These are phyloP conservation scores for Chloroclystis v-ata DNA, from an alignment of 2,888 invertebrate genomes.

Conservation along the genomic window DNA sequence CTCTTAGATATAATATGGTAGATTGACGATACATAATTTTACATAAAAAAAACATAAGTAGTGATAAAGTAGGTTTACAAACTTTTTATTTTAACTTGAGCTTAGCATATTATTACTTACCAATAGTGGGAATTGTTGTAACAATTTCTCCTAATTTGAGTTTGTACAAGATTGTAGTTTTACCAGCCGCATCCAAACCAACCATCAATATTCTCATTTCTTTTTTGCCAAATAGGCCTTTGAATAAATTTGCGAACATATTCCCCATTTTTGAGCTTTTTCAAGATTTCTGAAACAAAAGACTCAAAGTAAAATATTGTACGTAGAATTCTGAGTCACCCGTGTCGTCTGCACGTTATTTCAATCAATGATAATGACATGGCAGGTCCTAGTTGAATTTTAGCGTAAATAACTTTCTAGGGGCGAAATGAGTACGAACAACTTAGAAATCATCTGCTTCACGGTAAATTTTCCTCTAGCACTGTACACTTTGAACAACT, in stretches of 20 bases:
- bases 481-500: conserved; percentile 13
- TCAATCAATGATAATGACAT: conserved; percentile 77
- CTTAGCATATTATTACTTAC: conserved; percentile 84
- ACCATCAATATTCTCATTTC: conserved; percentile 99
- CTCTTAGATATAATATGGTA: too few species aligned
- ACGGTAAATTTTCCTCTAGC: conserved; percentile 1
- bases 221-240: conserved; percentile 99
- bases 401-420: conserved; percentile 35
- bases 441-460: not conserved
- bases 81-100: too few species aligned
- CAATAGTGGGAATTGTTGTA: conserved; percentile 99
- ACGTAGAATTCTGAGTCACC: conserved; percentile 65
- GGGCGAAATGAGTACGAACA: conserved; percentile 1
- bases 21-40: too few species aligned
- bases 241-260: conserved; percentile 97
- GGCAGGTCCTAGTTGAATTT: conserved; percentile 61
- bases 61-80: too few species aligned
- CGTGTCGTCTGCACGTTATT: conserved; percentile 58
- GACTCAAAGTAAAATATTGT: conserved; percentile 42
- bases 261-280: conserved; percentile 93
- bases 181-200: conserved; percentile 99
- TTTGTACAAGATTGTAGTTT: conserved; percentile 99
- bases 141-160: conserved; percentile 99
- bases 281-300: conserved; percentile 69
- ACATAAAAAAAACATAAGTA: too few species aligned